These are phyloP conservation scores for Trypoxylon attenuatum DNA, from an alignment of 2,888 invertebrate species.

Conservation along the genomic window DNA sequence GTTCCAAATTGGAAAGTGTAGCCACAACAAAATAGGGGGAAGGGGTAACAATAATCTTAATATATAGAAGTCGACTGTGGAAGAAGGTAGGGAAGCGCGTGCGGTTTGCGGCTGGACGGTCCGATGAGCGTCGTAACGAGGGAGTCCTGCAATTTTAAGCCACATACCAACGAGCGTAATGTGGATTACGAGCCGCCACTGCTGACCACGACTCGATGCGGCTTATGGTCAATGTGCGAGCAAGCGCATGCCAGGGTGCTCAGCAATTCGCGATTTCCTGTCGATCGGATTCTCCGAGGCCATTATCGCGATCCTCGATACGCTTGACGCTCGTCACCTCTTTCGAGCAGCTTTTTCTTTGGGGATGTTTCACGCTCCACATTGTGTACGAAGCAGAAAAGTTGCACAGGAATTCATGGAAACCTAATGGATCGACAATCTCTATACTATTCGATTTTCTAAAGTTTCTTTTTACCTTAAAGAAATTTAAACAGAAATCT, in stretches of 20 bases:
- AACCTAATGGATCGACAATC: too few relatives aligned
- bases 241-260: conserved; percentile 45
- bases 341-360: conserved; percentile 23
- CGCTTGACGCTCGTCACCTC: conserved; percentile 32
- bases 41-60: conserved; percentile 49
- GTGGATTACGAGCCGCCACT: conserved; percentile 28
- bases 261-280: conserved; percentile 62
- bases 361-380: too few relatives aligned
- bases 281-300: conserved; percentile 18
- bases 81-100: conserved; percentile 45
- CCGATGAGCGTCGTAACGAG: conserved; percentile 64
- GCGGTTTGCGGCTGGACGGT: conserved; percentile 70
- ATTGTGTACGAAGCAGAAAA: too few relatives aligned
- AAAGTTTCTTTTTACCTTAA: too few relatives aligned
- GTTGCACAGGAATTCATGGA: too few relatives aligned
- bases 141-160: conserved; percentile 49
- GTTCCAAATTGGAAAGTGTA: too few relatives aligned
- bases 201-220: conserved; percentile 14
- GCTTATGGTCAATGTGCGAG: conserved; percentile 24
- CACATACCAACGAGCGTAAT: conserved; percentile 50
- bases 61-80: conserved; percentile 47
- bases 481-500: too few relatives aligned
- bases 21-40: conserved; percentile 28
- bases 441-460: too few relatives aligned
- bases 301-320: conserved; percentile 24